Evolutionary conservation across 2,888 invertebrate genomes (phyloP).

Genomic region (Meteorus cinctellus): DNA sequence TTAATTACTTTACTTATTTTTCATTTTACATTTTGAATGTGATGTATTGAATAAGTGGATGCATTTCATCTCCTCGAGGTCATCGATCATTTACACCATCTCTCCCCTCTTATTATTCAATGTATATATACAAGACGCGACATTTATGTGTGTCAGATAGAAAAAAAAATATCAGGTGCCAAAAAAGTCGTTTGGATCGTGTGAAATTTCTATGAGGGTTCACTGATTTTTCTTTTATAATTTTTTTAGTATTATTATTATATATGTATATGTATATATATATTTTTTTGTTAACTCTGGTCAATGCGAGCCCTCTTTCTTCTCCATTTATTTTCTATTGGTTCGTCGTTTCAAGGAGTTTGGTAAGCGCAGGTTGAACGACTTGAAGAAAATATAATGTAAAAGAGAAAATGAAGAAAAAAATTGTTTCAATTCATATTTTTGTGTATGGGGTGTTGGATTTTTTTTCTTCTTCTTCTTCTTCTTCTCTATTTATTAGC

Average conservation of each 20-base stretch:
- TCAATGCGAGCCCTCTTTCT: conserved; percentile 18
- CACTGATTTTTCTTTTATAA: conserved; percentile 33
- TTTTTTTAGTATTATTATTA: conserved; percentile 19
- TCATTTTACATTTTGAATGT: neutral
- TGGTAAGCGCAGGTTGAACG: neutral
- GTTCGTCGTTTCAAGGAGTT: conserved; percentile 3
- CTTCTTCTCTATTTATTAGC: conserved; percentile 11
- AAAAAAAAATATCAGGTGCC: conserved; percentile 21
- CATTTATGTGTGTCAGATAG: conserved; percentile 5
- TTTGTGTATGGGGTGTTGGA: neutral
- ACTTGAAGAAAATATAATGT: conserved; percentile 22
- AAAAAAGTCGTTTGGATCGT: conserved; percentile 42
- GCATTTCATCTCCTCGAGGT: conserved; percentile 12
- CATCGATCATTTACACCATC: neutral
- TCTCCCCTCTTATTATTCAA: neutral
- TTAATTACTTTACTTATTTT: neutral
- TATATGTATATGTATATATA: neutral
- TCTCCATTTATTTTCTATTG: conserved; percentile 29
- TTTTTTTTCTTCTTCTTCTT: neutral
- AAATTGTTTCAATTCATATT: conserved; percentile 47
- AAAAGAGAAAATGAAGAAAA: conserved; percentile 30
- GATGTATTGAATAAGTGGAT: neutral
- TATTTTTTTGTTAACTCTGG: neutral
- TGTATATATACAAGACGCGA: neutral
- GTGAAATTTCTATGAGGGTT: conserved; percentile 47